A percentile compares a stretch with the other conserved stretches of the same genome.
phyloP scores from a whole-genome alignment of 2,113 vertebrate species.

The Leucoraja erinaceus region DNA sequence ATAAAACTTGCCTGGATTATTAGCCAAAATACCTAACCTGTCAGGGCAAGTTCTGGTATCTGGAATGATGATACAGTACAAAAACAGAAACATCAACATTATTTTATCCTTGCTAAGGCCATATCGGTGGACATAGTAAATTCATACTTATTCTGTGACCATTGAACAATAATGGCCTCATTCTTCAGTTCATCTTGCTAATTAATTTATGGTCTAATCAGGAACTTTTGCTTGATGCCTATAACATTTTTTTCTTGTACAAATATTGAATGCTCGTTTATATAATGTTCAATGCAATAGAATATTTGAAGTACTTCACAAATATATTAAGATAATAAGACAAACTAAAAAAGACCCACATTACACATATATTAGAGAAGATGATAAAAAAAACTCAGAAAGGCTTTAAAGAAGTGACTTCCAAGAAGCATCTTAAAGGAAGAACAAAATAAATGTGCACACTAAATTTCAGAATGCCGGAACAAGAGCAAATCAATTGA shows the following conservation, averaged over 20 bases:
- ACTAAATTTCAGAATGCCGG: no score
- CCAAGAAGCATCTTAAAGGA: no score
- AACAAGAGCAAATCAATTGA: no score
- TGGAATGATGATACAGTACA: not conserved
- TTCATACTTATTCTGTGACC: not conserved
- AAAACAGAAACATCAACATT: not conserved
- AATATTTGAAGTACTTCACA: no score
- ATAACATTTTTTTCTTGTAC: not conserved
- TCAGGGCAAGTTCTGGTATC: not conserved
- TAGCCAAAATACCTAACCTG: slow-evolving; percentile 33
- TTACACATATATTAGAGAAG: no score
- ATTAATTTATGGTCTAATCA: not conserved
- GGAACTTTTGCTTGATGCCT: not conserved
- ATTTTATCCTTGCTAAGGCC: not conserved
- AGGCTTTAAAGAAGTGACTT: no score
- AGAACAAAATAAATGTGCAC: no score
- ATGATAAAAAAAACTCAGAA: no score
- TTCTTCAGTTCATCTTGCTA: not conserved
- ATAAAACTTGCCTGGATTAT: not conserved
- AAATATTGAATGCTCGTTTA: not conserved
- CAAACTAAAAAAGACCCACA: no score
- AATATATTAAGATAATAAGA: no score
- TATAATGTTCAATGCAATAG: no score
- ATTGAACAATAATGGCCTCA: not conserved
- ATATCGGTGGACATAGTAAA: not conserved